Percentiles rank a stretch among this genome's conserved stretches.
phyloP scores from a whole-genome alignment of 2,888 invertebrate genomes.

The Morinoia aosen region DNA sequence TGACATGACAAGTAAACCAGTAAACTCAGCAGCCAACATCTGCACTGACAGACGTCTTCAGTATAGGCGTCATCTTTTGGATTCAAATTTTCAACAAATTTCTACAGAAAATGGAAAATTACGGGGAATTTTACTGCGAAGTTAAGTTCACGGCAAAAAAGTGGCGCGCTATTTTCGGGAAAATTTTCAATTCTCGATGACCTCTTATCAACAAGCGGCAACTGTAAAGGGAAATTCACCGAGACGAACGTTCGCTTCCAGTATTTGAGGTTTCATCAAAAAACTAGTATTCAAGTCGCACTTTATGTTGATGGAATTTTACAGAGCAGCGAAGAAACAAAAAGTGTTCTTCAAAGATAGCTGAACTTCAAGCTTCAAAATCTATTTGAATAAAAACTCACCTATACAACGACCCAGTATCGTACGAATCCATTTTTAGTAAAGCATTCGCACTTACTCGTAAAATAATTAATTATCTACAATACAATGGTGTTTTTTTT shows the following conservation, averaged over 20 bases:
- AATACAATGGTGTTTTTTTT: too few relatives aligned
- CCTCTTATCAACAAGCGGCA: neutral
- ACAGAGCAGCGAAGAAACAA: too few relatives aligned
- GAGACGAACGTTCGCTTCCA: neutral
- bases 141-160: neutral
- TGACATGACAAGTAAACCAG: neutral
- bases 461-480: too few relatives aligned
- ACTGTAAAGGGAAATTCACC: neutral
- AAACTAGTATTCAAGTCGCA: neutral
- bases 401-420: too few relatives aligned
- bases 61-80: neutral
- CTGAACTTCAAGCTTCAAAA: neutral
- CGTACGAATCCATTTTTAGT: too few relatives aligned
- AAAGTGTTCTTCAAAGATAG: neutral
- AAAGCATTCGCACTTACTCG: too few relatives aligned
- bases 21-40: neutral
- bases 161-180: neutral
- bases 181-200: neutral
- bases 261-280: neutral
- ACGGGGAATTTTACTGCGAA: neutral
- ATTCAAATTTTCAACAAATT: neutral
- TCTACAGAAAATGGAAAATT: neutral
- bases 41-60: neutral
- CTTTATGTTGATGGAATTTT: neutral
- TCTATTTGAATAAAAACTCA: neutral